Evolutionary conservation across 1,140 invertebrate genomes (phyloP), one percentile per base, ranked within the genome.

Genomic region (Drosophila ercepeae): DNA sequence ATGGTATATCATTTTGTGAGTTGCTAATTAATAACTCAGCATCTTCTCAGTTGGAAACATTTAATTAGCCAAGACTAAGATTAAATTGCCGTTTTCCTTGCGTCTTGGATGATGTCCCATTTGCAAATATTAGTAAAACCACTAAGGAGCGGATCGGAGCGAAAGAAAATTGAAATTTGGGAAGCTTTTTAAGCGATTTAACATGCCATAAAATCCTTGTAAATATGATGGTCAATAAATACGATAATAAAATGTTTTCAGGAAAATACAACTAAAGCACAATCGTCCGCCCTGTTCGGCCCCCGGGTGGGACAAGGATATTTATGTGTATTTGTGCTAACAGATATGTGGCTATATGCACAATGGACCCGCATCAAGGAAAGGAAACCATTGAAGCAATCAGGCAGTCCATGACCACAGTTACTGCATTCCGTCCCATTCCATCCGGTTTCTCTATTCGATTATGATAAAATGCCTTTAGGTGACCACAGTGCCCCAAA

Each of bases 201-300:
- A 78, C 65, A 75, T 72, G 58, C 54, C 63, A 76, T 73, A 75
- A 74, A 82, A 73, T 51, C 39, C 53, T 59, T 57, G 60, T 84
- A 84, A 84, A 84, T 84, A 84, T 76, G 75, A 75, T 79, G 71
- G 81, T 65, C 67, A 78, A 84, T 84, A 84, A 84, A 84, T 78
- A 64, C 65, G 79, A 84, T 76, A 86, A 86, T 86, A 86, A 79
- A 86, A 76, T 73, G 61, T 53, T 70, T 64, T 53, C 49, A 65
- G 58, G 54, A 73, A 76, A 67, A 69, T 55, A 65, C 58, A 82
- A 70, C 69, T 76, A 64, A 27, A 59, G 50, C 50, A 83, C 36
- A 78, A 84, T 84, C n/a, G n/a, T n/a, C n/a, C n/a, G n/a, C n/a
- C n/a, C n/a, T n/a, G n/a, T n/a, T 79, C 54, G 55, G 54, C 51